These are phyloP conservation scores for Phengaris alcon DNA, from an alignment of 2,888 invertebrate genomes.

Conservation along the genomic window DNA sequence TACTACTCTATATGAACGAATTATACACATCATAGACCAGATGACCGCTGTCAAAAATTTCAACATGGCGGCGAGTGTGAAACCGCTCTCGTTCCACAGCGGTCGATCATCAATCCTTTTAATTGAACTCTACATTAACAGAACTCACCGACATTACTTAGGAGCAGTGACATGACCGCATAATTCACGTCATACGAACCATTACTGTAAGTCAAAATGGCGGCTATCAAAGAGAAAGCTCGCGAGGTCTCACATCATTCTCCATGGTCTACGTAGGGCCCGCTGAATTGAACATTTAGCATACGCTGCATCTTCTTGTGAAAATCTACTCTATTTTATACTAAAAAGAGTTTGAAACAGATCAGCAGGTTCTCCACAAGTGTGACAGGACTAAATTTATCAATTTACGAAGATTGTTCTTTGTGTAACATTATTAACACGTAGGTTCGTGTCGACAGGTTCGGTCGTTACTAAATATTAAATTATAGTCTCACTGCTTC, in stretches of 20 bases:
- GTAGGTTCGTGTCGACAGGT: conserved; percentile 56
- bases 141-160: conserved; percentile 67
- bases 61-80: conserved; percentile 18
- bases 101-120: conserved; percentile 48
- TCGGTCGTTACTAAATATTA: conserved; percentile 61
- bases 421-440: conserved; percentile 68
- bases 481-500: conserved; percentile 55
- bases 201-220: conserved; percentile 77
- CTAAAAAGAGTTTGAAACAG: conserved; percentile 40
- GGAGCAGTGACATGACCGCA: conserved; percentile 65
- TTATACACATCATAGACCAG: conserved; percentile 14
- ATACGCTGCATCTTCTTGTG: conserved; percentile 41
- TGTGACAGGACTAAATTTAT: conserved; percentile 68
- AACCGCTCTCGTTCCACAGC: conserved; percentile 32
- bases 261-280: conserved; percentile 62
- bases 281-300: conserved; percentile 53
- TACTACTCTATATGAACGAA: neutral
- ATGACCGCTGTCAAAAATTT: conserved; percentile 34
- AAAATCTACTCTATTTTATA: conserved; percentile 44
- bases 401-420: conserved; percentile 70
- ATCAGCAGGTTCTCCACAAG: conserved; percentile 48
- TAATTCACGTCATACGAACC: conserved; percentile 67
- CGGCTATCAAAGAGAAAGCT: conserved; percentile 77
- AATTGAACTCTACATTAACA: conserved; percentile 61
- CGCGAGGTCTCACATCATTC: conserved; percentile 73